Percentiles rank a stretch among this genome's conserved stretches.
Conservation (phyloP, 2,113 vertebrate genomes). For the Hassar affinis region DNA sequence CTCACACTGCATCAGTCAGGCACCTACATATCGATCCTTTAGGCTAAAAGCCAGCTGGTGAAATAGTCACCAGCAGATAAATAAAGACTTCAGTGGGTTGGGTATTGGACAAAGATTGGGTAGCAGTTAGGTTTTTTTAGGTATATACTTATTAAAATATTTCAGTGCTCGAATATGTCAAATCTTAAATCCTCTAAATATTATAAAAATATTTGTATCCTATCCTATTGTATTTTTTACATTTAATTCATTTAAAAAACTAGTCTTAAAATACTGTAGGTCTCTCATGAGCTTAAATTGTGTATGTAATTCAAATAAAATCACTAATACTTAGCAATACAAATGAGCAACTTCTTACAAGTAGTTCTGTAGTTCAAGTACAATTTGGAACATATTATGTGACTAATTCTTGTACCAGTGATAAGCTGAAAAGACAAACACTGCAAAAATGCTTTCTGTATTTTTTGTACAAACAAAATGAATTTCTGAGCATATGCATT, state of each 20-base stretch:
- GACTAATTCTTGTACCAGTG: slow-evolving; percentile 55
- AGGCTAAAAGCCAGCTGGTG: neutral
- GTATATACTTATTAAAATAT: too few species aligned
- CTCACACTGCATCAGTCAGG: slow-evolving; percentile 54
- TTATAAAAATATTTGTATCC: too few species aligned
- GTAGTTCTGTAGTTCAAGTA: slow-evolving; percentile 63
- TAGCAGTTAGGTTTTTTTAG: neutral
- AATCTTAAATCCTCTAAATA: too few species aligned
- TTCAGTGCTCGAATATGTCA: neutral
- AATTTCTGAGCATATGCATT: neutral
- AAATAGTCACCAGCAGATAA: neutral
- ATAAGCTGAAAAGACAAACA: slow-evolving; percentile 9
- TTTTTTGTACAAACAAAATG: neutral
- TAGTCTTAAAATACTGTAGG: slow-evolving; percentile 49
- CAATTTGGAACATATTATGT: slow-evolving; percentile 59
- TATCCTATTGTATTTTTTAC: too few species aligned
- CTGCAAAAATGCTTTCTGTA: neutral
- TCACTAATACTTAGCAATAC: slow-evolving; percentile 17
- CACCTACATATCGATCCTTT: slow-evolving; percentile 2
- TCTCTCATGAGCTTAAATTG: slow-evolving; percentile 25
- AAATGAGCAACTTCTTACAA: too few species aligned
- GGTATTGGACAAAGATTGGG: neutral
- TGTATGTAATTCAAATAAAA: neutral
- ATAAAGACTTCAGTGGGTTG: neutral
- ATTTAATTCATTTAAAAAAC: too few species aligned